A percentile compares a stretch with the other conserved stretches of the same genome.
These are phyloP conservation scores for Cetonia aurata DNA, from an alignment of 2,888 invertebrate genomes.

Conservation along the genomic window DNA sequence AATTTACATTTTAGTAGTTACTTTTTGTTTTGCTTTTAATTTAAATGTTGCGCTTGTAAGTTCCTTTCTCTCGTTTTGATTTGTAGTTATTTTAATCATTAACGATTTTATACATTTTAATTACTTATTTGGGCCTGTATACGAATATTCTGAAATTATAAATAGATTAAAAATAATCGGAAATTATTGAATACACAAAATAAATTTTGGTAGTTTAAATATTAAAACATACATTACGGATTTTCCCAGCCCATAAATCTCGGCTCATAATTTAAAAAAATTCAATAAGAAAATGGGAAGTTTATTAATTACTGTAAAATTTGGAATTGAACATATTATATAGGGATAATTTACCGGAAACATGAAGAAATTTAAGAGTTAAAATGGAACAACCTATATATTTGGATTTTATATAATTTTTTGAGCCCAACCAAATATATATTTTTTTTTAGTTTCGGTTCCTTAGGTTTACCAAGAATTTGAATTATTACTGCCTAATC, in stretches of 20 bases:
- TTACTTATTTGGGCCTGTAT: conserved; percentile 18
- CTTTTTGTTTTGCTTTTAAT: conserved; percentile 52
- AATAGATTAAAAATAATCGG: background rate
- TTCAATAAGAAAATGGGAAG: background rate
- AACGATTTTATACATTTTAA: conserved; percentile 24
- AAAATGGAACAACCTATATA: too few relatives aligned
- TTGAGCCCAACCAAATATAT: too few relatives aligned
- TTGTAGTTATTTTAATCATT: conserved; percentile 24
- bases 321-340: too few relatives aligned
- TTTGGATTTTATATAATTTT: too few relatives aligned
- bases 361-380: too few relatives aligned
- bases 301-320: too few relatives aligned
- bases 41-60: conserved; percentile 53
- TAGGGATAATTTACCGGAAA: too few relatives aligned
- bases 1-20: conserved; percentile 25
- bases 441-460: too few relatives aligned
- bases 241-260: background rate
- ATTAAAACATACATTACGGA: background rate
- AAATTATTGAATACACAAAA: background rate
- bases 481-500: too few relatives aligned
- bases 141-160: conserved; percentile 3
- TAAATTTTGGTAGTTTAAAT: background rate
- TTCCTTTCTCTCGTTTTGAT: conserved; percentile 52
- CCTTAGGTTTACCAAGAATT: too few relatives aligned
- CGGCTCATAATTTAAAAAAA: background rate